phyloP scores from a whole-genome alignment of 2,797 vertebrate species.

The Lepilemur septentrionalis region DNA sequence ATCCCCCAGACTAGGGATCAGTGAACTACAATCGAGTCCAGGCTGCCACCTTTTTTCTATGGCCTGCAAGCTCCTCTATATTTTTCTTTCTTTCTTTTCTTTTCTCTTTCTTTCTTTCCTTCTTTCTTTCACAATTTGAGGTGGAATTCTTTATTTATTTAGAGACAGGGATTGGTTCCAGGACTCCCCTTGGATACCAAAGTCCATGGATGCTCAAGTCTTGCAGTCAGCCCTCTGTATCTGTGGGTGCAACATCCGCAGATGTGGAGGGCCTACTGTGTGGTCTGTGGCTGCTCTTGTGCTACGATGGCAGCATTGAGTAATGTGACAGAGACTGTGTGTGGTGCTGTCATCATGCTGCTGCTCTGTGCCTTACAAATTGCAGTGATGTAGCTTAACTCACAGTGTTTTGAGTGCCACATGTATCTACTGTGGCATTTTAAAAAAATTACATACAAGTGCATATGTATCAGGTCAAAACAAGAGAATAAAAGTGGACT shows the following conservation, averaged over 20 bases:
- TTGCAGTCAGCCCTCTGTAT: background rate
- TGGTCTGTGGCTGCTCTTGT: background rate
- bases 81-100: no score
- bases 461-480: background rate
- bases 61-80: background rate
- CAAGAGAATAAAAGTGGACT: background rate
- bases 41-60: background rate
- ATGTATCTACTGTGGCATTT: background rate
- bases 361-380: background rate
- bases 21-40: background rate
- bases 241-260: background rate
- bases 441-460: background rate
- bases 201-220: background rate
- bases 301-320: background rate
- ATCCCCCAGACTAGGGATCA: background rate
- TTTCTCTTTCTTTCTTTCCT: no score
- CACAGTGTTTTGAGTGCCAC: background rate
- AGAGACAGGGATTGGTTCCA: background rate
- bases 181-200: background rate
- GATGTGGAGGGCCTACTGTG: background rate
- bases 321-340: background rate
- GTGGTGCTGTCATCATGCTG: background rate
- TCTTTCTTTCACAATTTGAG: background rate
- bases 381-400: background rate
- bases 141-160: background rate